Conservation (phyloP, 2,113 vertebrate species). For the Podilymbus podiceps region DNA sequence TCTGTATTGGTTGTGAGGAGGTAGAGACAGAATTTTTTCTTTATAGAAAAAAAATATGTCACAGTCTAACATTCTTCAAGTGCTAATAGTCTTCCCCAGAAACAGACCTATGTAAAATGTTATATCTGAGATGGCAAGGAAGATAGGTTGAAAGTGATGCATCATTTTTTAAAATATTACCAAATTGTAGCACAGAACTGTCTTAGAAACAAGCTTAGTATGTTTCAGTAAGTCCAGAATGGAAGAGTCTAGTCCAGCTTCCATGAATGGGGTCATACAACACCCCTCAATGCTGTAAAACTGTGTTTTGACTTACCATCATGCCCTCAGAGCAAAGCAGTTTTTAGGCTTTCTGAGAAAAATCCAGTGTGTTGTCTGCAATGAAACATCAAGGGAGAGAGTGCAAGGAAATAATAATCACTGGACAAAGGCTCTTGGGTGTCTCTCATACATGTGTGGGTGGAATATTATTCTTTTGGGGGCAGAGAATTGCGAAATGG, state of each 20-base stretch:
- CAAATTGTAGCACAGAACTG: not conserved
- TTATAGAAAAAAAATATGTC: not conserved
- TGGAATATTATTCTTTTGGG: not conserved
- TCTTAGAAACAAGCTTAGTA: not conserved
- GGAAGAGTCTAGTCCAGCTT: not conserved
- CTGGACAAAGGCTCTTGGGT: not conserved
- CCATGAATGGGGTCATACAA: not conserved
- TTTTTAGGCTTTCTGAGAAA: not conserved
- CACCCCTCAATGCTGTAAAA: not conserved
- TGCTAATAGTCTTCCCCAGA: not conserved
- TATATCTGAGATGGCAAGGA: not conserved
- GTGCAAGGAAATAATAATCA: not conserved
- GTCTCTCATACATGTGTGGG: fast-evolving
- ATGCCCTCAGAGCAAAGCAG: not conserved
- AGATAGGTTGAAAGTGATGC: not conserved
- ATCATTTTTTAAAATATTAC: not conserved
- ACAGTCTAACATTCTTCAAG: not conserved
- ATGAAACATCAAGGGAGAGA: not conserved
- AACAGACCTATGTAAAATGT: not conserved
- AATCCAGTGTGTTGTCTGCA: not conserved
- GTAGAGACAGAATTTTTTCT: not conserved
- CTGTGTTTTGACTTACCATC: not conserved
- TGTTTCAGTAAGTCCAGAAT: not conserved
- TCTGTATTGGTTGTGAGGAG: fast-evolving
- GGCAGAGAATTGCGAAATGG: not conserved